A percentile compares a stretch with the other conserved stretches of the same genome.
Evolutionary conservation across 2,797 vertebrate species (phyloP).

Genomic region (Poeciliopsis presidionis): DNA sequence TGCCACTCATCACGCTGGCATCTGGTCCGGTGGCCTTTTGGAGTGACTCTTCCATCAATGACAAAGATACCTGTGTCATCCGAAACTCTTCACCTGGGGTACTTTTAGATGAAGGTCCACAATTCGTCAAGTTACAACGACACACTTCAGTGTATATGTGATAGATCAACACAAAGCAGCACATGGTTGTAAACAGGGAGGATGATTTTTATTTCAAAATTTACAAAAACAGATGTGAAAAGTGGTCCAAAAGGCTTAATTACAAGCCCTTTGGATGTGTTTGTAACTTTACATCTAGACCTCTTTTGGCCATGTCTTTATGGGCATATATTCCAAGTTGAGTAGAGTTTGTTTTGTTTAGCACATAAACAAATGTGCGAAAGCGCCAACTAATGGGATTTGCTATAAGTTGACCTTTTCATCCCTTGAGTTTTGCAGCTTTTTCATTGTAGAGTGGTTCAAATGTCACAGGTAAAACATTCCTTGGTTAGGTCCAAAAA

Average conservation of each 20-base stretch:
- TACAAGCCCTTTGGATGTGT: not conserved
- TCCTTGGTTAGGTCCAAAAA: not conserved
- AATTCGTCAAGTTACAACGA: not conserved
- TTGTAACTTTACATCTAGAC: not conserved
- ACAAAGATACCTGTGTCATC: slow-evolving; percentile 41
- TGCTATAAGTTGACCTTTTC: not conserved
- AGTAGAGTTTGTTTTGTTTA: not conserved
- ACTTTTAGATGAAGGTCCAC: not conserved
- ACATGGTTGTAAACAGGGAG: not conserved
- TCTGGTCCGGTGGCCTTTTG: slow-evolving; percentile 48
- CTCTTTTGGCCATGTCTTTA: not conserved
- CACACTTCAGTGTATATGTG: not conserved
- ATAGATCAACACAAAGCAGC: not conserved
- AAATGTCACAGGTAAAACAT: not conserved
- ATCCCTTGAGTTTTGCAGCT: not conserved
- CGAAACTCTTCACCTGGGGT: slow-evolving; percentile 33
- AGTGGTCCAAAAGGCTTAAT: not conserved
- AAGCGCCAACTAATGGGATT: not conserved
- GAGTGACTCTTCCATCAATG: slow-evolving; percentile 48
- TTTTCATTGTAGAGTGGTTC: not conserved
- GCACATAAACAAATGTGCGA: too few species aligned
- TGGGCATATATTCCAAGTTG: not conserved
- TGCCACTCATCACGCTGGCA: slow-evolving; percentile 58
- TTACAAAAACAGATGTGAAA: not conserved
- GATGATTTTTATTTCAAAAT: not conserved